Evolutionary conservation across 2,113 vertebrate genomes (phyloP).

Genomic region (Stegastes partitus): DNA sequence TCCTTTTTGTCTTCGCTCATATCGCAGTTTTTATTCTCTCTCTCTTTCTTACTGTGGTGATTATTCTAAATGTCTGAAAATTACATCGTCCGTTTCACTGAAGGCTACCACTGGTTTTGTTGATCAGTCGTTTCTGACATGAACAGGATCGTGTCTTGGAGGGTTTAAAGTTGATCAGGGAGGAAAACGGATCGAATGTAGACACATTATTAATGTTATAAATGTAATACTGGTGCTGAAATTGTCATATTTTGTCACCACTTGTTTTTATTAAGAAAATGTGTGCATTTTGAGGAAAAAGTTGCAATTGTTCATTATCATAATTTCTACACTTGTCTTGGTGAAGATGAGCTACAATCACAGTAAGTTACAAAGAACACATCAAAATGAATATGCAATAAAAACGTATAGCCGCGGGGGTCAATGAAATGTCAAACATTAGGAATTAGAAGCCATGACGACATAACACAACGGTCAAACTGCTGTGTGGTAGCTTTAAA

Average conservation of each 20-base stretch:
- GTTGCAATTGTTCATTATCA: too few relatives aligned
- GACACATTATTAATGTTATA: background rate
- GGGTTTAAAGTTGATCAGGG: background rate
- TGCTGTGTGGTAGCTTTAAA: background rate
- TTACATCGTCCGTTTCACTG: background rate
- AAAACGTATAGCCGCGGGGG: too few relatives aligned
- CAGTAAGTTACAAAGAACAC: too few relatives aligned
- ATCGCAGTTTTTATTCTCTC: background rate
- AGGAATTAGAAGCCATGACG: background rate
- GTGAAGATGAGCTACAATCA: too few relatives aligned
- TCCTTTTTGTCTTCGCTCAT: background rate
- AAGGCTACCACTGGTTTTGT: background rate
- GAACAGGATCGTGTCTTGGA: background rate
- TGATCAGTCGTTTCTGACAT: background rate
- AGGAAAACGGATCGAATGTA: background rate
- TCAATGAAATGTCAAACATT: too few relatives aligned
- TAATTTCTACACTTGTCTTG: too few relatives aligned
- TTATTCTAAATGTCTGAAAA: conserved; percentile 3
- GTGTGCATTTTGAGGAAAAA: too few relatives aligned
- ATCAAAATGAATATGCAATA: too few relatives aligned
- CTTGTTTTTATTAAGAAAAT: too few relatives aligned
- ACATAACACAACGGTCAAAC: background rate
- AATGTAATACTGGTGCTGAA: too few relatives aligned
- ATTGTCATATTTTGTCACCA: too few relatives aligned
- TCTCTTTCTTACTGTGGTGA: background rate